Evolutionary conservation across 2,113 vertebrate species (phyloP).

Genomic region (Verasper variegatus): DNA sequence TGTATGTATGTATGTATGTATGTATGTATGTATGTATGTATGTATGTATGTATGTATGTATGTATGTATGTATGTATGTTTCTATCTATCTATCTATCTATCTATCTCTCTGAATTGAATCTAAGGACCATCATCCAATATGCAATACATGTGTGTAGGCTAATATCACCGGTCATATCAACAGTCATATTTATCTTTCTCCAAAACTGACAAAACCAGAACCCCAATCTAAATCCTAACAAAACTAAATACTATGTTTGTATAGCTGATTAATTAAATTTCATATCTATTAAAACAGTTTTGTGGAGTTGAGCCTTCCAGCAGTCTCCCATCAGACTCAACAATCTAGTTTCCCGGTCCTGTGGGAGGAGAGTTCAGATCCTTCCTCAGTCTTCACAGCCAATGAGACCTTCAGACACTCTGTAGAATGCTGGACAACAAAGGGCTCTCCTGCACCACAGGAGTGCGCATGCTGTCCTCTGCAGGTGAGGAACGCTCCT

Average conservation of each 20-base stretch:
- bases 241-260: background rate
- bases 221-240: too few relatives aligned
- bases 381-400: background rate
- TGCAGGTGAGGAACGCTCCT: conserved; percentile 39
- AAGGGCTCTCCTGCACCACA: background rate
- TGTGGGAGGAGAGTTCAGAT: conserved; percentile 44
- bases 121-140: too few relatives aligned
- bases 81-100: too few relatives aligned
- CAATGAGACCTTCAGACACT: conserved; percentile 30
- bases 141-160: too few relatives aligned
- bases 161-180: too few relatives aligned
- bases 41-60: too few relatives aligned
- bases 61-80: too few relatives aligned
- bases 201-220: too few relatives aligned
- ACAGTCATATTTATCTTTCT: too few relatives aligned
- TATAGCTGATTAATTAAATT: background rate
- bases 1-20: too few relatives aligned
- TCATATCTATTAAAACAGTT: background rate
- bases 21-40: too few relatives aligned
- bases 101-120: too few relatives aligned
- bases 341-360: background rate
- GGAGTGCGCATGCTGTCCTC: background rate
- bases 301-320: background rate
- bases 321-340: background rate
- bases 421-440: background rate